These are phyloP conservation scores for Clistopyga incitator DNA, from an alignment of 2,888 invertebrate species.

Conservation along the genomic window DNA sequence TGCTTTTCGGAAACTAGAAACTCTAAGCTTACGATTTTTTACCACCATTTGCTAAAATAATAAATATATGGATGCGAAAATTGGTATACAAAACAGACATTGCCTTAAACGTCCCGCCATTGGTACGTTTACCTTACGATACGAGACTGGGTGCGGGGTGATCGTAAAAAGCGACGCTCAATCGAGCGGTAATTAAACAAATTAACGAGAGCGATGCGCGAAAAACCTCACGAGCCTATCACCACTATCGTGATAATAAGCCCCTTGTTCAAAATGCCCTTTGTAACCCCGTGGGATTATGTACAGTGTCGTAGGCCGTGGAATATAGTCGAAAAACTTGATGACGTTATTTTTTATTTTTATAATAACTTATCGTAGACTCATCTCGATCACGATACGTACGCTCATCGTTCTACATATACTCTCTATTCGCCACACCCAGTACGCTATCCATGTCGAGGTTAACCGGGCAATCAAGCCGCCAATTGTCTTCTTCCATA, in stretches of 20 bases:
- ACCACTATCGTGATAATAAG: constrained; percentile 18
- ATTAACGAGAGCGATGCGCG: constrained; percentile 36
- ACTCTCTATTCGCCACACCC: neutral
- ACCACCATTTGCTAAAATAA: too few relatives aligned
- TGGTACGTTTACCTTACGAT: too few relatives aligned
- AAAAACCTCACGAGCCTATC: constrained; percentile 11
- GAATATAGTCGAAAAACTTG: too few relatives aligned
- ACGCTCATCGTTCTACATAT: too few relatives aligned
- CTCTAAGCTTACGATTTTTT: too few relatives aligned
- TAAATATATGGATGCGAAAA: too few relatives aligned
- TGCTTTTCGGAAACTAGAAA: too few relatives aligned
- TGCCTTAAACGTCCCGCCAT: too few relatives aligned
- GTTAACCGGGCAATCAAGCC: constrained; percentile 1
- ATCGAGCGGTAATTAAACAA: constrained; percentile 45
- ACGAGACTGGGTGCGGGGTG: neutral
- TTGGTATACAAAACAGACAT: too few relatives aligned
- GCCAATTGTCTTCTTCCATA: neutral
- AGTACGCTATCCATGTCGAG: neutral
- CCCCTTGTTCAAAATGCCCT: constrained; percentile 23
- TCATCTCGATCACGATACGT: too few relatives aligned
- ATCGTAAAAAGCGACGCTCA: constrained; percentile 26
- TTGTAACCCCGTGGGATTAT: neutral
- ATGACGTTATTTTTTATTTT: neutral
- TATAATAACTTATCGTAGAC: too few relatives aligned
- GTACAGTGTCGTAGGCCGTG: too few relatives aligned